phyloP scores from a whole-genome alignment of 1,140 invertebrate species.

The Drosophila serrata region DNA sequence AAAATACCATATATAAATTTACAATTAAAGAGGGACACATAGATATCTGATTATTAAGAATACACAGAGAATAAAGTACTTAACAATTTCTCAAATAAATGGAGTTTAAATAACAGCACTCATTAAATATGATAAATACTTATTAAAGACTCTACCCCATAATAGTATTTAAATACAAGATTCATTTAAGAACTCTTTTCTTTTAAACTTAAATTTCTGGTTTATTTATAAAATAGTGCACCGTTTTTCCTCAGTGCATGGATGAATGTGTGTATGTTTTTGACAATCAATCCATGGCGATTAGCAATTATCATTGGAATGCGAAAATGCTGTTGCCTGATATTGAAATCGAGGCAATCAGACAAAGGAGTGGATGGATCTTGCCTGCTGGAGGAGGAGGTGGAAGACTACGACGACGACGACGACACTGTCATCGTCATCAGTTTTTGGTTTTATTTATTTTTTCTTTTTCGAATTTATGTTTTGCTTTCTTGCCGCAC shows the following conservation, averaged over 20 bases:
- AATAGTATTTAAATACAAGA: neutral
- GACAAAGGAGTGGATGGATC: constrained; percentile 7
- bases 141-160: neutral
- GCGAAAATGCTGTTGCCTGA: constrained; percentile 79
- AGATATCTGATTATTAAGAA: neutral
- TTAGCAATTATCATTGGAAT: constrained; percentile 82
- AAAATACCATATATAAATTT: constrained; percentile 29
- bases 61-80: neutral
- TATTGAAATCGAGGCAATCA: constrained; percentile 76
- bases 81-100: too few relatives aligned
- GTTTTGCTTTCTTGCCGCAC: constrained; percentile 62
- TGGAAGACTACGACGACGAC: neutral
- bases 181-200: neutral
- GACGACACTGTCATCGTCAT: constrained; percentile 65
- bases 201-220: neutral
- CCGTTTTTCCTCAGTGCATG: neutral
- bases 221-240: neutral
- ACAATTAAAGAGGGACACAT: constrained; percentile 56
- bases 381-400: constrained; percentile 13
- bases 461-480: constrained; percentile 10
- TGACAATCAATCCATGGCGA: constrained; percentile 79
- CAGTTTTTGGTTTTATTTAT: constrained; percentile 40
- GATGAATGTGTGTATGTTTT: constrained; percentile 28
- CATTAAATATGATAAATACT: neutral
- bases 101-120: neutral